Evolutionary conservation across 2,113 vertebrate genomes (phyloP), one percentile per base, ranked within the genome.

Genomic region (Amblyornis subalaris): DNA sequence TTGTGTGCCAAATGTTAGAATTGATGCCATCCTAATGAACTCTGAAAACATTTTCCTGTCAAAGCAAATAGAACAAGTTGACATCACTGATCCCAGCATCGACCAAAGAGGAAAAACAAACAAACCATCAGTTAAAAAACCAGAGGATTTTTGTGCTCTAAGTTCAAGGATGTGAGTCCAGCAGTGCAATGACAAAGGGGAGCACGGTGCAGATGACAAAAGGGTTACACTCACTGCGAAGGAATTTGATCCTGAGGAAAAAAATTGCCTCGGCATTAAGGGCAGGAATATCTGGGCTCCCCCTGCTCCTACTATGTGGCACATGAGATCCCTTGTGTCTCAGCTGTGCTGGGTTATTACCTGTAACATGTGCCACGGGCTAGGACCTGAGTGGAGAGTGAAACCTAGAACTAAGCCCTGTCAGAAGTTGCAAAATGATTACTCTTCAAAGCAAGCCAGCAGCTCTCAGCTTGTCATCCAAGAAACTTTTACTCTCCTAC

Each of bases 11-110:
- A 93, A 93, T 83, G 96, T 89, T 95, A 95, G 91, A 97, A 97
- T 75, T 96, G 94, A 97, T 97, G 96, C 94, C 82, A 93, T 97
- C 93, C 91, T 96, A 96, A 97, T 97, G 96, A 97, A 97, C 96
- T 93, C 96, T 95, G 91, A 97, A 95, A 97, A 97, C 94, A 95
- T 97, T 96, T 96, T 96, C 93, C 95, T 97, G 96, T 96, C 96
- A 97, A 96, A 94, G 77, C 90, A 95, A 95, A 96, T 89, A 93
- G 94, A 97, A 94, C 93, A 91, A 94, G 74, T 96, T 95, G 95
- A 95, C 95, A 95, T 95, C 94, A 93, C 95, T 97, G 95, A 97
- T 96, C 96, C 88, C 85, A 76, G 77, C 89, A 97, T 97, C 85
- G 86, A 96, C 94, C 89, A 95, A 94, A 93, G 88, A 92, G 89